Evolutionary conservation across 2,113 vertebrate species (phyloP).

Genomic region (Bos taurus): DNA sequence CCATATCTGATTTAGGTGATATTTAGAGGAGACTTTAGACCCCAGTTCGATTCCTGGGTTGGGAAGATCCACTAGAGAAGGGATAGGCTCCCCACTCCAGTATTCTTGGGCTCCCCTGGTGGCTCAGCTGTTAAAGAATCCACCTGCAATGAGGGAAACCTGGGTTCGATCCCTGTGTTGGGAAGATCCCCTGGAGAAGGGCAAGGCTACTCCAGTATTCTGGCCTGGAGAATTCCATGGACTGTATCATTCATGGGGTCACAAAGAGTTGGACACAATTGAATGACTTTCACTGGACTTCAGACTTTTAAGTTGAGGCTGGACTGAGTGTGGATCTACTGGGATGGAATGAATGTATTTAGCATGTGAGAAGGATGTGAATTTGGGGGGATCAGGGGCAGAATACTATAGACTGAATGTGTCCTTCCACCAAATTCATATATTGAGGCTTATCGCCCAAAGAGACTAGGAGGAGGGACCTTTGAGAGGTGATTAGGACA

Average conservation of each 20-base stretch:
- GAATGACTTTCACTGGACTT: not conserved
- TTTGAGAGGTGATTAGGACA: not conserved
- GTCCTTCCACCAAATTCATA: not conserved
- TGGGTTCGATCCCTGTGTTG: not conserved
- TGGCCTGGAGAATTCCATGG: not conserved
- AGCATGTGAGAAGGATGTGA: not conserved
- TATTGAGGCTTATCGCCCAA: not conserved
- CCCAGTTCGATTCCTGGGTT: not conserved
- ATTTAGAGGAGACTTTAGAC: not conserved
- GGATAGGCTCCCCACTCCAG: not conserved
- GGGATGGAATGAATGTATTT: not conserved
- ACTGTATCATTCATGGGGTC: not conserved
- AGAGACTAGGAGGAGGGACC: not conserved
- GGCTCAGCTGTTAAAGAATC: not conserved
- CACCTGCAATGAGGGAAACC: not conserved
- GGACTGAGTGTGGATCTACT: not conserved
- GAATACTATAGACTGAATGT: not conserved
- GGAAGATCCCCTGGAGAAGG: not conserved
- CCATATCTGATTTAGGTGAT: not conserved
- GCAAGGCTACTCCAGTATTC: not conserved
- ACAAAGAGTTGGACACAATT: not conserved
- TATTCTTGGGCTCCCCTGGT: not conserved
- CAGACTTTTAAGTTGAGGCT: not conserved
- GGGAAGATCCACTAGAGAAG: not conserved
- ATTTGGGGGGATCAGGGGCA: not conserved